Conservation (phyloP, 1,140 invertebrate species). For the Brachionus sp. region DNA sequence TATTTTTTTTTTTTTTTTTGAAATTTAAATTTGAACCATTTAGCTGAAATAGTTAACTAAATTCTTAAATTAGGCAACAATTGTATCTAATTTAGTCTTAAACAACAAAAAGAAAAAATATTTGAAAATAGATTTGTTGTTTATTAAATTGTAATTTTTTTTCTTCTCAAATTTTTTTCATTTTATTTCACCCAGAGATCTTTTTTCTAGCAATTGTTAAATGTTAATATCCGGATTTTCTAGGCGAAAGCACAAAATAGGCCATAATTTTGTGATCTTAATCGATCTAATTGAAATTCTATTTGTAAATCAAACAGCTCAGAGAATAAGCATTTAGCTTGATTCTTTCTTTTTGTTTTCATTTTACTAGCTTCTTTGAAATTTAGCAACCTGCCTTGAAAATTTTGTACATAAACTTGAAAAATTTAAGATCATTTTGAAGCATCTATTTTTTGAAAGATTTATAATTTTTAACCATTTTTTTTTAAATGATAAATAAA, state of each 20-base stretch:
- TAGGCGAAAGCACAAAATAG: not conserved
- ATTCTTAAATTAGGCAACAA: constrained; percentile 10
- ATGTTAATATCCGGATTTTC: constrained; percentile 11
- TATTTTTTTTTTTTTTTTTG: not conserved
- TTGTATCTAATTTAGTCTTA: constrained; percentile 4
- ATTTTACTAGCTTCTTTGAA: not conserved
- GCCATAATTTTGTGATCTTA: not conserved
- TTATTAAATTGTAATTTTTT: constrained; percentile 34
- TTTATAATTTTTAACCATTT: not conserved
- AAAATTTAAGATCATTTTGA: not conserved
- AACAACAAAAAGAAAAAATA: not conserved
- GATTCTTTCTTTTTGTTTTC: not conserved
- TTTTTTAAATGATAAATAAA: not conserved
- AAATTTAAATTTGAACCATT: constrained; percentile 1
- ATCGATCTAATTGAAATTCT: not conserved
- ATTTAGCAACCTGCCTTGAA: not conserved
- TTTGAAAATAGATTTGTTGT: not conserved
- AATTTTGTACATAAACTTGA: constrained; percentile 3
- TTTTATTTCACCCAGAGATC: not conserved
- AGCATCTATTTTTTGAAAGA: not conserved
- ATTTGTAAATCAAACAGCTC: not conserved
- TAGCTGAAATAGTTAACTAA: not conserved
- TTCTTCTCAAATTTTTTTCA: not conserved
- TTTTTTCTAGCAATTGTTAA: constrained; percentile 1
- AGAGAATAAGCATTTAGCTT: not conserved